phyloP scores from a whole-genome alignment of 2,888 invertebrate genomes.

The Ptilodon capucinus region DNA sequence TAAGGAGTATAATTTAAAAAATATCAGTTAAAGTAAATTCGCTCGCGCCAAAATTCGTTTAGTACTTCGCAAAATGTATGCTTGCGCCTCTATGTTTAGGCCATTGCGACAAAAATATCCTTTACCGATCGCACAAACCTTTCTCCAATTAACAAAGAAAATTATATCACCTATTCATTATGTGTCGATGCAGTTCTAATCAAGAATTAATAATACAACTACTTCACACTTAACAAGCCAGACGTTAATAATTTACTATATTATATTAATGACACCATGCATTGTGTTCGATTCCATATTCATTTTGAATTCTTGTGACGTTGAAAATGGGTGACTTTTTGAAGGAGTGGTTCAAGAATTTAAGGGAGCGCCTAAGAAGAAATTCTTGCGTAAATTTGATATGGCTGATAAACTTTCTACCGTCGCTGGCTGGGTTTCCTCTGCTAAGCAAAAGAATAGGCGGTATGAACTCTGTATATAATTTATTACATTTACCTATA shows the following conservation, averaged over 20 bases:
- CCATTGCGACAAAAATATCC: not conserved
- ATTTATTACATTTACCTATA: too few relatives aligned
- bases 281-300: not conserved
- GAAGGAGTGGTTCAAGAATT: constrained; percentile 2
- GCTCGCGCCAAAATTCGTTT: too few relatives aligned
- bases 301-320: not conserved
- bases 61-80: too few relatives aligned
- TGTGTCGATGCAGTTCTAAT: constrained; percentile 8
- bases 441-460: constrained; percentile 20
- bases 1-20: too few relatives aligned
- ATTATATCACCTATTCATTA: constrained; percentile 2
- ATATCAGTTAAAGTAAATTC: too few relatives aligned
- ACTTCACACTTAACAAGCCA: constrained; percentile 14
- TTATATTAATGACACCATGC: not conserved
- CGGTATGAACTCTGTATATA: constrained; percentile 16
- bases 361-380: constrained; percentile 14
- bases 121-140: not conserved
- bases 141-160: too few relatives aligned
- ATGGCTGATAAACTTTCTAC: constrained; percentile 35
- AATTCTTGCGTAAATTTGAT: constrained; percentile 34
- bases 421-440: constrained; percentile 35
- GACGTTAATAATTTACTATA: not conserved
- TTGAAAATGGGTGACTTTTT: constrained; percentile 10
- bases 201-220: constrained; percentile 26
- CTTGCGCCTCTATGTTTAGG: too few relatives aligned